Percentiles rank a stretch among this genome's conserved stretches.
Conservation (phyloP, 2,797 vertebrate genomes). For the Cynodonichthys magdalenae region DNA sequence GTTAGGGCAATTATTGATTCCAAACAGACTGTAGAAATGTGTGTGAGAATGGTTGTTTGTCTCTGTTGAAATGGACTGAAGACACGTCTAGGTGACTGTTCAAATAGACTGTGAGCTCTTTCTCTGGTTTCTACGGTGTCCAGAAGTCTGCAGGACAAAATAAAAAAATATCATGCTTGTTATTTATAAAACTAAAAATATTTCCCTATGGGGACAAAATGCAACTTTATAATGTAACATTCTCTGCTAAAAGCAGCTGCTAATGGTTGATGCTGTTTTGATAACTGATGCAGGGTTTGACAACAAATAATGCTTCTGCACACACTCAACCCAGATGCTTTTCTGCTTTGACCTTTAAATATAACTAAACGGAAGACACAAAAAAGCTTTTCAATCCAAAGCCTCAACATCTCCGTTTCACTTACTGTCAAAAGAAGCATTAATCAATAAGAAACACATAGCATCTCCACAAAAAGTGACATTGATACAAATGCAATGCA, state of each 20-base stretch:
- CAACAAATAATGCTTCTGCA: background rate
- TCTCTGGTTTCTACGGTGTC: slow-evolving; percentile 19
- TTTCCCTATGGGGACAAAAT: slow-evolving; percentile 12
- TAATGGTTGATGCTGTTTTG: slow-evolving; percentile 9
- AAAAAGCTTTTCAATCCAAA: slow-evolving; percentile 38
- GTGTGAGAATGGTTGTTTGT: background rate
- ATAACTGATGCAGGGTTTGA: slow-evolving; percentile 7
- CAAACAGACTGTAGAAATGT: background rate
- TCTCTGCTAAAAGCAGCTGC: slow-evolving; percentile 14
- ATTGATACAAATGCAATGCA: slow-evolving; percentile 31
- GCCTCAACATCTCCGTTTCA: slow-evolving; percentile 20
- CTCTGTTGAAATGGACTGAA: background rate
- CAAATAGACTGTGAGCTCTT: slow-evolving; percentile 3
- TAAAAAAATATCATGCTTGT: slow-evolving; percentile 12
- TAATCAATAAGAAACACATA: slow-evolving; percentile 60
- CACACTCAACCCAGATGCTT: background rate
- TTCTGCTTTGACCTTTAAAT: slow-evolving; percentile 57
- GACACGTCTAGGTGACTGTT: background rate
- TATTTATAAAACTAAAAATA: slow-evolving; percentile 29
- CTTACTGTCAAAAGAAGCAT: slow-evolving; percentile 33
- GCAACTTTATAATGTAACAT: slow-evolving; percentile 8
- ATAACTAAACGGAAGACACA: slow-evolving; percentile 27
- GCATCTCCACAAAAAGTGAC: slow-evolving; percentile 36
- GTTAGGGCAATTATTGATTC: background rate
- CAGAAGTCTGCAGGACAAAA: slow-evolving; percentile 17